These are phyloP conservation scores for Tetragonisca angustula DNA, from an alignment of 2,888 invertebrate genomes.

Conservation along the genomic window DNA sequence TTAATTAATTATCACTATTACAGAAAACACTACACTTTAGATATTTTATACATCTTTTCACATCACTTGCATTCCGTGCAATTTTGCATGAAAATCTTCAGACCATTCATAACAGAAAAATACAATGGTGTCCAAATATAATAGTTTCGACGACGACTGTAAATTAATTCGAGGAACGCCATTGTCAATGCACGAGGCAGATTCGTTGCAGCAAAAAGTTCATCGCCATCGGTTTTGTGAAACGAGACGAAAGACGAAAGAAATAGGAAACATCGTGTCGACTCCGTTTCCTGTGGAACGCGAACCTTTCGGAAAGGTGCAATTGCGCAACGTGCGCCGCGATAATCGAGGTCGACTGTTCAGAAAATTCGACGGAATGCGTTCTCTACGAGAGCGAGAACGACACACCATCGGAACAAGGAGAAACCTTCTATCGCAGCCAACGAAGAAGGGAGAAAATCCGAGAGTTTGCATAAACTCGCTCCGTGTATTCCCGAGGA, in stretches of 20 bases:
- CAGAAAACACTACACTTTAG: too few species aligned
- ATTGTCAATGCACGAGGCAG: not conserved
- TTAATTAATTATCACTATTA: not conserved
- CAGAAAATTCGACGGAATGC: constrained; percentile 48
- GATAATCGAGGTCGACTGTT: constrained; percentile 38
- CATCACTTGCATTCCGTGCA: too few species aligned
- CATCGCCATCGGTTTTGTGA: not conserved
- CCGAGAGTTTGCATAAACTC: not conserved
- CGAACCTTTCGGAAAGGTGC: constrained; percentile 11
- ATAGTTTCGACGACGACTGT: not conserved
- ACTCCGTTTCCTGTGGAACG: constrained; percentile 24
- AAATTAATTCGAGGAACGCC: constrained; percentile 3
- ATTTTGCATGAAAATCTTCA: too few species aligned
- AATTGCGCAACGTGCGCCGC: constrained; percentile 16
- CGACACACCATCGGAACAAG: constrained; percentile 33
- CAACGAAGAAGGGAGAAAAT: not conserved
- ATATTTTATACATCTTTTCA: too few species aligned
- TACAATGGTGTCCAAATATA: not conserved
- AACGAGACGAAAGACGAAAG: not conserved
- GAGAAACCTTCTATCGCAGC: constrained; percentile 30
- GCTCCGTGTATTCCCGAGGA: not conserved
- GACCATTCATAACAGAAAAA: not conserved
- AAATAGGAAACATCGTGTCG: constrained; percentile 21
- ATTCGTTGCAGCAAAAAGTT: constrained; percentile 1
- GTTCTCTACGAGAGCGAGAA: constrained; percentile 16